Evolutionary conservation across 30 jellyfish, hydroid and myxozoan species (phyloP).

Genomic region (Cassiopea andromeda): DNA sequence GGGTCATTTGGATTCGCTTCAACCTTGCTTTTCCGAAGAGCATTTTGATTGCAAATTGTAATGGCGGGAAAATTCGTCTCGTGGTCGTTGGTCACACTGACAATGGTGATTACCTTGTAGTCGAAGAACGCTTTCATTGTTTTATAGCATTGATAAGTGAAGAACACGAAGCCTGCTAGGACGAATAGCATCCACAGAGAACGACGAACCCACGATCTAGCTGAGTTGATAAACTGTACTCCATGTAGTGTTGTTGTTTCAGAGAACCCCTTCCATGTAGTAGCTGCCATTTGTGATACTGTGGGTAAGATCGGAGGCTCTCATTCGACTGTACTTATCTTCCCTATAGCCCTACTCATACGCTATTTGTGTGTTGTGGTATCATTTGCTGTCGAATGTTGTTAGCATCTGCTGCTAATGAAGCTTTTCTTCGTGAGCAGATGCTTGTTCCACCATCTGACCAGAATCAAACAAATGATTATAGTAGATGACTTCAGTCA

Average conservation of each 20-base stretch:
- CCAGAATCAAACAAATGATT: too few species aligned
- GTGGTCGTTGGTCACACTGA: constrained; percentile 37
- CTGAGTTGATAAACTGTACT: constrained; percentile 17
- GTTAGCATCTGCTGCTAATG: too few species aligned
- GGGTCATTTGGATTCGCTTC: constrained; percentile 24
- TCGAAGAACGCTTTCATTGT: constrained; percentile 22
- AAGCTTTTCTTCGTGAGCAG: too few species aligned
- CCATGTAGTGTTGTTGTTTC: constrained; percentile 57
- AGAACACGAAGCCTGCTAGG: constrained; percentile 23
- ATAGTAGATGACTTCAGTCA: too few species aligned
- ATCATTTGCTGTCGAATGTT: too few species aligned
- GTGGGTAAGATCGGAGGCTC: too few species aligned
- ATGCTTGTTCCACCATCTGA: too few species aligned
- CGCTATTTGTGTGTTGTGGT: too few species aligned
- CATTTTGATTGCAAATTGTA: constrained; percentile 66
- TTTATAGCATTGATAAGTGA: neutral
- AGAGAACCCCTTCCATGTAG: constrained; percentile 28
- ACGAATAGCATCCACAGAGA: constrained; percentile 18
- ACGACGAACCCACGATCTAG: constrained; percentile 15
- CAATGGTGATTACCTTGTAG: constrained; percentile 57
- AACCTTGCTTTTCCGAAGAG: constrained; percentile 40
- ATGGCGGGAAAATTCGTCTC: constrained; percentile 62
- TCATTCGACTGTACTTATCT: too few species aligned
- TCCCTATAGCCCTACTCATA: too few species aligned
- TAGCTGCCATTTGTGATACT: constrained; percentile 18